Evolutionary conservation across 2,113 vertebrate species (phyloP), one percentile per base, ranked within the genome.

Genomic region (Canis aureus): DNA sequence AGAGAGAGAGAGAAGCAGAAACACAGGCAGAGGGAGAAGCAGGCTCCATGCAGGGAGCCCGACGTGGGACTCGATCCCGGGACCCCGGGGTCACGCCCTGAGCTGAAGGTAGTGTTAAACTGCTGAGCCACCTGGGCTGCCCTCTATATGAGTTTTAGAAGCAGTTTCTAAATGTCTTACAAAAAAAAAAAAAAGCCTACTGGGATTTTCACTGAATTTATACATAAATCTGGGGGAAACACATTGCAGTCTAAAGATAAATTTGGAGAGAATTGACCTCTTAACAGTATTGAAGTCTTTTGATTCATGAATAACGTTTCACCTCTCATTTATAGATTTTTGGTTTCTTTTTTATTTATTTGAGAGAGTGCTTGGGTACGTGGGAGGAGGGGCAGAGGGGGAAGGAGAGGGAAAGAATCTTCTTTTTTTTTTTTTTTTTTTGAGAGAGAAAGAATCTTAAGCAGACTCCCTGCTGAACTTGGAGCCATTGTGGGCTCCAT

Each of bases 101-200:
- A 5, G 43, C 43, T 43, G 43, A 43, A 43, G 43, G 43, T 43
- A 43, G 5, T 5, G 43, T 43, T 43, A 43, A 43, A 43, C 43
- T 5, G 43, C 43, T 43, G 43, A 43, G 43, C 43, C 43, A 43
- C 43, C 43, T 43, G 43, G 43, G 43, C 43, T 43, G 43, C 43
- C 43, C 43, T 94, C 62, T 32, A 23, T 81, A 17, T 80, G 80
- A 96, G 55, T 90, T 90, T 97, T 90, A 96, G 85, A 86, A 93
- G 32, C n/a, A 86, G 11, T 81, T 69, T 95, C n/a, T 93, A 76
- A 92, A 76, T 94, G 71, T 86, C 20, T 89, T 1, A 43, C 43
- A 43, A 43, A 43, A 43, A 43, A 22, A 62, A 64, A 59, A 29
- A 76, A 93, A 71, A 51, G 5, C 27, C 22, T 79, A 35, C 53